These are phyloP conservation scores for Neopipo cinnamomea DNA, from an alignment of 2,113 vertebrate genomes.

Conservation along the genomic window DNA sequence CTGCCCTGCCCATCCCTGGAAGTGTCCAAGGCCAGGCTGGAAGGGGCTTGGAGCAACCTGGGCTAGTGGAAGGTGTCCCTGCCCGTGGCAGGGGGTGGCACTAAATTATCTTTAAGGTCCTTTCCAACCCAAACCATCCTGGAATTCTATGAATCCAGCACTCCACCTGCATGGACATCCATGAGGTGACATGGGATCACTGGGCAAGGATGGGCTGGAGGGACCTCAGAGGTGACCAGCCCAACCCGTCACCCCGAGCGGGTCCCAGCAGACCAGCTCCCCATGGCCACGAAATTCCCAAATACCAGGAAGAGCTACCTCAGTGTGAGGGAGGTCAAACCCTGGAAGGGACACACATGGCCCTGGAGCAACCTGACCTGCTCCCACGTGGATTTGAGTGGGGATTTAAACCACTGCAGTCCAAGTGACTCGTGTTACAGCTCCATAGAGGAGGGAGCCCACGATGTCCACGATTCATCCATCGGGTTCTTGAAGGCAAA, in stretches of 20 bases:
- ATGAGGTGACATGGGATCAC: not conserved
- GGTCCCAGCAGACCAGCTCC: not conserved
- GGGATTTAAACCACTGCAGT: not conserved
- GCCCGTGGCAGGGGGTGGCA: not conserved
- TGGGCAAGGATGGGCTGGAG: not conserved
- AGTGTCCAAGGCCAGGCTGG: not conserved
- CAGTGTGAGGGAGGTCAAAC: not conserved
- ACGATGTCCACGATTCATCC: not conserved
- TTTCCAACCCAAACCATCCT: not conserved
- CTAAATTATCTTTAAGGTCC: rapidly evolving
- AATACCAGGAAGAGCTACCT: not conserved
- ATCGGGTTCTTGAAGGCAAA: not conserved
- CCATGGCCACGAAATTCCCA: rapidly evolving
- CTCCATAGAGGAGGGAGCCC: not conserved
- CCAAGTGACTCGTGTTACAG: not conserved
- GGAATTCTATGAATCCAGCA: not conserved
- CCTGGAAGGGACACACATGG: not conserved
- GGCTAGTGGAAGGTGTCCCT: not conserved
- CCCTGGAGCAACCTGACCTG: not conserved
- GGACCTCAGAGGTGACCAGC: not conserved
- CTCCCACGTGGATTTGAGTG: not conserved
- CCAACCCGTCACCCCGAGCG: not conserved
- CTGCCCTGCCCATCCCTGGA: not conserved
- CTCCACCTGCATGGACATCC: not conserved
- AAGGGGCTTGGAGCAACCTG: not conserved